These are phyloP conservation scores for Ptilorrhoa leucosticta DNA, from an alignment of 2,113 vertebrate genomes.

Conservation along the genomic window DNA sequence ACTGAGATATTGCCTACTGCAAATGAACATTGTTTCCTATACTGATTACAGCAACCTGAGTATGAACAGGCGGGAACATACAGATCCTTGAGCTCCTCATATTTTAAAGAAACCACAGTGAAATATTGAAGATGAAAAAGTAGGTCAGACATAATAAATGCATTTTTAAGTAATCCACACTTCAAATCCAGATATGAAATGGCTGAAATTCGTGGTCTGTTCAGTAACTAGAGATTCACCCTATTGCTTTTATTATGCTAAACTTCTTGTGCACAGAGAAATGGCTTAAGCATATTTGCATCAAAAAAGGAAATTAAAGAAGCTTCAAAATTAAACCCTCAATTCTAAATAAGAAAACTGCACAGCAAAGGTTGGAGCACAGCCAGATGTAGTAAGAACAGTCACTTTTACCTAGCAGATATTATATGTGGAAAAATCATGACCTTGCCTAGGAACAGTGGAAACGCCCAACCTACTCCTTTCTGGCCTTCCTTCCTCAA, in stretches of 20 bases:
- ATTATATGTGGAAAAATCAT: background rate
- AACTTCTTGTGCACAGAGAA: conserved; percentile 47
- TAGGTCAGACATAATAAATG: conserved; percentile 72
- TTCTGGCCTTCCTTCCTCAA: background rate
- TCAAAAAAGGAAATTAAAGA: conserved; percentile 48
- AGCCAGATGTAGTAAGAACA: background rate
- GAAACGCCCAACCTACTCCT: background rate
- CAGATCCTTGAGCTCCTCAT: conserved; percentile 20
- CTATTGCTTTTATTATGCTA: conserved; percentile 38
- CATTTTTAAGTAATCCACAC: conserved; percentile 58
- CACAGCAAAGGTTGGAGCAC: background rate
- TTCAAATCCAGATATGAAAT: conserved; percentile 41
- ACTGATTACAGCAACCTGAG: background rate
- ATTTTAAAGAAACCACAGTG: conserved; percentile 28
- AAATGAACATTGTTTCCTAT: background rate
- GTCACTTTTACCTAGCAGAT: background rate
- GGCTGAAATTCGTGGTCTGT: conserved; percentile 21
- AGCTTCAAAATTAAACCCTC: conserved; percentile 45
- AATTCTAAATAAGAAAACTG: conserved; percentile 3
- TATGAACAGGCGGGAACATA: background rate
- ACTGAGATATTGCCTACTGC: background rate
- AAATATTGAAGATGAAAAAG: conserved; percentile 68
- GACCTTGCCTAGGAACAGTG: background rate
- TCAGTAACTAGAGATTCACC: conserved; percentile 18
- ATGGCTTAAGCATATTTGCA: conserved; percentile 43